phyloP scores from a whole-genome alignment of 2,888 invertebrate genomes.

The Drosophila setosimentum region DNA sequence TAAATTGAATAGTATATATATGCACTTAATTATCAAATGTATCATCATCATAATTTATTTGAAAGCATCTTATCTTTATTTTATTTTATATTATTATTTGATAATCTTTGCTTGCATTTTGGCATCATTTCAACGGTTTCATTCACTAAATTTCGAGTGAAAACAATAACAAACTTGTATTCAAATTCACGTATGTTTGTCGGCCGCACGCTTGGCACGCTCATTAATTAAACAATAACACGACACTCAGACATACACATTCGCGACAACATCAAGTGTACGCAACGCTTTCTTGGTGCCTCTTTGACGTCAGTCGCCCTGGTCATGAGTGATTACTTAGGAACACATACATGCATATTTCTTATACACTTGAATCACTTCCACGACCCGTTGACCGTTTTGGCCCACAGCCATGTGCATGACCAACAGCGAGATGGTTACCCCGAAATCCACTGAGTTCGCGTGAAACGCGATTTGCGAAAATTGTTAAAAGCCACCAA shows the following conservation, averaged over 20 bases:
- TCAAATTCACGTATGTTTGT: conserved; percentile 37
- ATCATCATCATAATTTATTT: conserved; percentile 4
- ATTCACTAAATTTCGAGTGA: conserved; percentile 63
- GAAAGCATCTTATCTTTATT: neutral
- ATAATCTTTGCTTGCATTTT: conserved; percentile 7
- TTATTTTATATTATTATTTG: neutral
- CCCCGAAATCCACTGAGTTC: conserved; percentile 43
- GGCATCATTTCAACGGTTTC: conserved; percentile 41
- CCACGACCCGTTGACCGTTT: conserved; percentile 60
- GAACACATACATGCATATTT: conserved; percentile 1
- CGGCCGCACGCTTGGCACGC: conserved; percentile 18
- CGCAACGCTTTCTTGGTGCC: conserved; percentile 22
- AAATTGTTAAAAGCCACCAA: conserved; percentile 28
- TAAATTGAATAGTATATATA: neutral
- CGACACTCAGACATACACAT: conserved; percentile 14
- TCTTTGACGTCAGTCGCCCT: conserved; percentile 41
- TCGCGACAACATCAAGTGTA: conserved; percentile 27
- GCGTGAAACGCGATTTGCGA: conserved; percentile 42
- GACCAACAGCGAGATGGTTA: conserved; percentile 37
- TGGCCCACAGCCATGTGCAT: conserved; percentile 60
- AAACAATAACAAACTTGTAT: conserved; percentile 40
- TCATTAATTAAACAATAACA: conserved; percentile 55
- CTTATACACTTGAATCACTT: conserved; percentile 37
- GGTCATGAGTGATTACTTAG: conserved; percentile 27
- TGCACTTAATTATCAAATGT: neutral